phyloP scores from a whole-genome alignment of 1,140 invertebrate genomes.

The Cherax destructor region DNA sequence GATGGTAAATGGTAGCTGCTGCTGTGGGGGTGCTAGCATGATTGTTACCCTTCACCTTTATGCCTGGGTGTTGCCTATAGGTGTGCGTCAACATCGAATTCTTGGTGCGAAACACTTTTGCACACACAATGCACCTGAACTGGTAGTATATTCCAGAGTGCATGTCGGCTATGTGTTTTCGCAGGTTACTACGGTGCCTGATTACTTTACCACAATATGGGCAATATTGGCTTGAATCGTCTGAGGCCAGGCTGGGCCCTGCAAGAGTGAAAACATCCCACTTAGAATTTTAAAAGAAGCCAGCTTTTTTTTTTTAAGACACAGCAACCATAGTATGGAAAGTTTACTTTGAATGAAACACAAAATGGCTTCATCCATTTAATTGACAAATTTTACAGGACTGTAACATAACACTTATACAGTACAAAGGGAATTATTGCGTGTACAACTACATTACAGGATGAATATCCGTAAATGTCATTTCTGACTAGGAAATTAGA shows the following conservation, averaged over 20 bases:
- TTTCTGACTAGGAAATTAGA: slow-evolving; percentile 50
- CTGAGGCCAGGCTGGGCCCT: slow-evolving; percentile 64
- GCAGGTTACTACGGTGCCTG: slow-evolving; percentile 68
- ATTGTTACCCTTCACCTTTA: slow-evolving; percentile 65
- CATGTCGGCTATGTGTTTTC: slow-evolving; percentile 70
- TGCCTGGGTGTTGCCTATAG: slow-evolving; percentile 69
- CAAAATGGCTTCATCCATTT: slow-evolving; percentile 63
- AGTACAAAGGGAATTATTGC: slow-evolving; percentile 63
- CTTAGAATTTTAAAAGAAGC: slow-evolving; percentile 53
- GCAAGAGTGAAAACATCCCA: slow-evolving; percentile 69
- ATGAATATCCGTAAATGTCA: slow-evolving; percentile 36
- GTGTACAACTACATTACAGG: slow-evolving; percentile 45
- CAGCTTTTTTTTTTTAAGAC: slow-evolving; percentile 26
- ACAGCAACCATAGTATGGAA: slow-evolving; percentile 25
- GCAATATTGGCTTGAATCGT: slow-evolving; percentile 62
- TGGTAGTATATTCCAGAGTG: slow-evolving; percentile 70
- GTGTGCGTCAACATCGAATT: slow-evolving; percentile 70
- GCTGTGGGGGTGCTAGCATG: slow-evolving; percentile 55
- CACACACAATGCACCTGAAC: slow-evolving; percentile 62
- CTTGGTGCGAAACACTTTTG: slow-evolving; percentile 68
- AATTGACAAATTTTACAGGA: slow-evolving; percentile 67
- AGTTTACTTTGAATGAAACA: slow-evolving; percentile 57
- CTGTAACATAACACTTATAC: slow-evolving; percentile 56
- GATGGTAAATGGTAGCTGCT: slow-evolving; percentile 52
- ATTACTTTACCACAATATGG: slow-evolving; percentile 71